Base-by-base conservation (phyloP, 1,140 invertebrate species). In the Littorina saxatilis region DNA sequence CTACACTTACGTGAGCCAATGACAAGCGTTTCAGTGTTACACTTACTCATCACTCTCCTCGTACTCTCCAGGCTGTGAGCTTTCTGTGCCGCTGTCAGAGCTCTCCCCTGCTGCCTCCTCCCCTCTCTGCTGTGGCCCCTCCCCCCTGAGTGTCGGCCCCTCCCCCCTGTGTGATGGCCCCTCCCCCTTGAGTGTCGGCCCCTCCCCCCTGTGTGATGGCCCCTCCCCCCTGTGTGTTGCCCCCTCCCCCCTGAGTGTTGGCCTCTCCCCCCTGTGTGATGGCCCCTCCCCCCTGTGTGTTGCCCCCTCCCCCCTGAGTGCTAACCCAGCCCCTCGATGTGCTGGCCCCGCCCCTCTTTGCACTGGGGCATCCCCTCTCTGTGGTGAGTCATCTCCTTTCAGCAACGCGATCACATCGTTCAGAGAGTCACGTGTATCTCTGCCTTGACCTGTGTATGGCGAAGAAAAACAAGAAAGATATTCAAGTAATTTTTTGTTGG, bases 41-140 rank as follows among this genome's bases (percentile, higher is more conserved):
- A 81, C 87, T 84, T 83, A 89, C 88, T 87, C 87, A 74, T 88
- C 88, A 83, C 87, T 88, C 29, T 88, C 87, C 68, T 87, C 87
- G 70, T 90, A 88, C 55, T 87, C 87, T n/a, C 74, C 84, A 23
- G 81, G 58, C 37, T 82, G 72, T 37, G 82, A 86, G 55, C 74
- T 80, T 32, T 81, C 81, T 27, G 75, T 81, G 47, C 68, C 78
- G 37, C 86, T 82, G 55, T 84, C 84, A 35, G 76, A 78, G 39
- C 76, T 78, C 17, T 83, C 82, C 35, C 83, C 82, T 15, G 83
- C 83, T 17, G 75, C 80, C 27, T 78, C 79, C 39, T 32, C 37
- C 29, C 72, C 29, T 73, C 76, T 55, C 27, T 13, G 43, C 29
- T 40, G 35, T n/a, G 72, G 55, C 35, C 61, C 66, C 17, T 66